These are phyloP conservation scores for Chironomus striatipennis DNA, from an alignment of 1,140 invertebrate genomes.

Conservation along the genomic window DNA sequence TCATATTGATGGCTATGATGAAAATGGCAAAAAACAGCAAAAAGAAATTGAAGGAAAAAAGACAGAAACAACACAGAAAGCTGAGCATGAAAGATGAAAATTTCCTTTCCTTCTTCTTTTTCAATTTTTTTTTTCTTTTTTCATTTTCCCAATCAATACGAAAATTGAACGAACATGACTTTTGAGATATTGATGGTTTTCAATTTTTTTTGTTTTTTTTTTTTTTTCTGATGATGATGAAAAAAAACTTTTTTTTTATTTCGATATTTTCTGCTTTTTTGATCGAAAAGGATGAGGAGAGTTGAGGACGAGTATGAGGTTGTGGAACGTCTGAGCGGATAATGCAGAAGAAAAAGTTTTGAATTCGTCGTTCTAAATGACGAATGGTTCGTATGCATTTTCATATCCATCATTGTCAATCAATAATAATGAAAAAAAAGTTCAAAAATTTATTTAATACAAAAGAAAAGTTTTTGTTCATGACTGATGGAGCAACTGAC, in stretches of 20 bases:
- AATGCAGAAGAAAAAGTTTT: too few relatives aligned
- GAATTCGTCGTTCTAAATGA: too few relatives aligned
- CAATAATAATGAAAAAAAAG: background rate
- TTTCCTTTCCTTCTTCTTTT: background rate
- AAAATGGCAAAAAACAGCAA: background rate
- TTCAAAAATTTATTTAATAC: too few relatives aligned
- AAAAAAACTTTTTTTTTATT: conserved; percentile 14
- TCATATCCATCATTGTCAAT: conserved; percentile 12
- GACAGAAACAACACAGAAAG: conserved; percentile 2
- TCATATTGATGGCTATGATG: conserved; percentile 22
- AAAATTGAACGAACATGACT: conserved; percentile 23
- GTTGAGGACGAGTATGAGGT: background rate
- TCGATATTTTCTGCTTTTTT: conserved; percentile 11
- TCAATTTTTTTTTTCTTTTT: background rate
- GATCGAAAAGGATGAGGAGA: background rate
- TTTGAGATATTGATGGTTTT: conserved; percentile 24
- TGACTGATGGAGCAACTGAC: too few relatives aligned
- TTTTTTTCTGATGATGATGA: background rate
- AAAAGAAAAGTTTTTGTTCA: too few relatives aligned
- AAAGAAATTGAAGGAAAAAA: conserved; percentile 11
- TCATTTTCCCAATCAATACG: conserved; percentile 21
- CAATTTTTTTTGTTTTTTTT: conserved; percentile 18
- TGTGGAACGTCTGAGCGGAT: too few relatives aligned
- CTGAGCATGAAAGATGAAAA: conserved; percentile 12
- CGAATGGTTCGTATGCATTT: background rate